A percentile compares a stretch with the other conserved stretches of the same genome.
phyloP scores from a whole-genome alignment of 2,113 vertebrate species.

The Oreochromis tanganicae region DNA sequence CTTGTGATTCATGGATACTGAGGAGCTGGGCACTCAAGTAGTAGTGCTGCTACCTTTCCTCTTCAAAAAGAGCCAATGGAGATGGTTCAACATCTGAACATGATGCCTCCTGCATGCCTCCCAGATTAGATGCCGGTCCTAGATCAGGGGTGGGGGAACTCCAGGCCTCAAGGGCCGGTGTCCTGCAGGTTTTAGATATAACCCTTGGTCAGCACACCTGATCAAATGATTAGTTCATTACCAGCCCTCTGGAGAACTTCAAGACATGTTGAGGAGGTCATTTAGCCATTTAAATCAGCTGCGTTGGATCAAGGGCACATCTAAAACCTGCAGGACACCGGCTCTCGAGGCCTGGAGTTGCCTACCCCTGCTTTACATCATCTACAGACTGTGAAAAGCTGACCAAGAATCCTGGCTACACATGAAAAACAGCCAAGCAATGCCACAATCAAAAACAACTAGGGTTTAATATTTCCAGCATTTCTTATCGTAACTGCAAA shows the following conservation, averaged over 20 bases:
- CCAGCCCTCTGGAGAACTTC: fast-evolving
- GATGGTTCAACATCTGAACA: background rate
- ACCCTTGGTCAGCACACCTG: fast-evolving
- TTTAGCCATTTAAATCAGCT: background rate
- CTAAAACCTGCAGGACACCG: background rate
- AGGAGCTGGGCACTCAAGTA: fast-evolving
- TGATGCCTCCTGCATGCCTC: background rate
- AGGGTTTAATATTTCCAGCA: background rate
- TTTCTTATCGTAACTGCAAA: background rate
- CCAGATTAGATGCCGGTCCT: fast-evolving
- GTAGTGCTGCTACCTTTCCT: fast-evolving
- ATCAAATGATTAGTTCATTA: background rate
- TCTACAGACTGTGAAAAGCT: background rate
- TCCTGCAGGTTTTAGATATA: background rate
- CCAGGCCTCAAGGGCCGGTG: fast-evolving
- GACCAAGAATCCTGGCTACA: background rate
- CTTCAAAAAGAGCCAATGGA: background rate
- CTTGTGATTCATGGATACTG: fast-evolving
- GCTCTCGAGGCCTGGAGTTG: background rate
- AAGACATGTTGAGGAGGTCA: background rate
- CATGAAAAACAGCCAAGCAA: background rate
- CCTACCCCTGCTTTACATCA: background rate
- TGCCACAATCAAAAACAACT: background rate
- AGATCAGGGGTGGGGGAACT: background rate
- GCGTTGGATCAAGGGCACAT: background rate